A percentile compares a stretch with the other conserved stretches of the same genome.
These are phyloP conservation scores for Drosophila prostipennis DNA, from an alignment of 2,888 invertebrate genomes.

Conservation along the genomic window DNA sequence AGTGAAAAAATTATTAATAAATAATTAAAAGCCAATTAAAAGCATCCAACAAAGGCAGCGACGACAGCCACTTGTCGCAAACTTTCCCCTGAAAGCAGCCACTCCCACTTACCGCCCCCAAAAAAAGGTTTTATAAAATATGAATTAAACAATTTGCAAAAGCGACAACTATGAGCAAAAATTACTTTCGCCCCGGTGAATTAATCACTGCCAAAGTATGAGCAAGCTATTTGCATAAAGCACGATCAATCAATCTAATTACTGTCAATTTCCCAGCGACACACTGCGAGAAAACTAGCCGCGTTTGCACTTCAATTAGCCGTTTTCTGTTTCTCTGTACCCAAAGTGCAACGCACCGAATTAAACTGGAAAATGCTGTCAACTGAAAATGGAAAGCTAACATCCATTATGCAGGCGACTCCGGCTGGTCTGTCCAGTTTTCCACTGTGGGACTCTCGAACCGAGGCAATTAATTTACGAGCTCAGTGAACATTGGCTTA, in stretches of 20 bases:
- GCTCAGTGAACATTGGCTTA: slow-evolving; percentile 51
- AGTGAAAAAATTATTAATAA: slow-evolving; percentile 42
- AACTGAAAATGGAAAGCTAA: slow-evolving; percentile 77
- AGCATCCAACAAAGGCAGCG: slow-evolving; percentile 28
- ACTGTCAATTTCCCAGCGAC: slow-evolving; percentile 66
- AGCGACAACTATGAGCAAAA: slow-evolving; percentile 50
- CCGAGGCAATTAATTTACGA: slow-evolving; percentile 71
- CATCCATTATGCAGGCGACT: slow-evolving; percentile 70
- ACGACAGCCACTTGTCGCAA: slow-evolving; percentile 9
- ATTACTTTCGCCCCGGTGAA: slow-evolving; percentile 71
- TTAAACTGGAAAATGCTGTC: slow-evolving; percentile 59
- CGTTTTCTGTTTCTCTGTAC: slow-evolving; percentile 5
- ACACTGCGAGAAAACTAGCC: slow-evolving; percentile 13
- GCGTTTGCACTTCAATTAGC: slow-evolving; percentile 59
- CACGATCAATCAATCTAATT: slow-evolving; percentile 73
- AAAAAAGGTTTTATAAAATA: slow-evolving; percentile 21
- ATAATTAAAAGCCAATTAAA: slow-evolving; percentile 67
- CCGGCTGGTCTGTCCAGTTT: slow-evolving; percentile 35
- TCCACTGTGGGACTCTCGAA: slow-evolving; percentile 35
- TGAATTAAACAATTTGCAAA: slow-evolving; percentile 14
- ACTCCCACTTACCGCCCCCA: slow-evolving; percentile 7
- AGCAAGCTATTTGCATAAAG: slow-evolving; percentile 59
- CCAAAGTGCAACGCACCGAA: slow-evolving; percentile 62
- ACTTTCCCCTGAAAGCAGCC: slow-evolving; percentile 21
- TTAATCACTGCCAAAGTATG: slow-evolving; percentile 57